Evolutionary conservation across 2,797 vertebrate genomes (phyloP).

Genomic region (Tapirus indicus): DNA sequence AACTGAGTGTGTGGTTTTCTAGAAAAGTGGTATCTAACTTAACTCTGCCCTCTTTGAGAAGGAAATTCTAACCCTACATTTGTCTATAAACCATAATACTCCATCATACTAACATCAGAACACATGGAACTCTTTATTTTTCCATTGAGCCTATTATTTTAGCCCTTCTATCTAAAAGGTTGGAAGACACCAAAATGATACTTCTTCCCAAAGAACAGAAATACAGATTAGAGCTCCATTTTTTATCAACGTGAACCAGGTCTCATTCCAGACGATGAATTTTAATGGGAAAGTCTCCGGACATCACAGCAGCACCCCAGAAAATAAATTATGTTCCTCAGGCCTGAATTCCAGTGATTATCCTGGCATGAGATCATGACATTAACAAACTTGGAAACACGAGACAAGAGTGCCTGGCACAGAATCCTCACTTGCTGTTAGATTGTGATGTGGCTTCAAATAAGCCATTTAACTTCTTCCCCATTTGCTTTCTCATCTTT

Average conservation of each 20-base stretch:
- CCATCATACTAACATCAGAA: neutral
- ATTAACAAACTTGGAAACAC: conserved; percentile 42
- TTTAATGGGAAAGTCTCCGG: neutral
- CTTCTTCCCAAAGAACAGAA: conserved; percentile 42
- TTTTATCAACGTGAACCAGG: neutral
- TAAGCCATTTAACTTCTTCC: conserved; percentile 71
- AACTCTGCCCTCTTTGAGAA: neutral
- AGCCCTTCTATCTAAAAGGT: neutral
- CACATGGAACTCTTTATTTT: neutral
- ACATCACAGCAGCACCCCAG: neutral
- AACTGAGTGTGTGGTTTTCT: neutral
- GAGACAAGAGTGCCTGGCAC: neutral
- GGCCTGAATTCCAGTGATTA: neutral
- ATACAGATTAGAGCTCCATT: neutral
- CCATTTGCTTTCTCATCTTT: conserved; percentile 69
- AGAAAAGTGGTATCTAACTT: neutral
- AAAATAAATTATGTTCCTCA: conserved; percentile 22
- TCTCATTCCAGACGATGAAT: neutral
- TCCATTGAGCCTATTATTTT: neutral
- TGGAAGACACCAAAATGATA: neutral
- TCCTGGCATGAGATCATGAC: neutral
- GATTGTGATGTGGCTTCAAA: conserved; percentile 58
- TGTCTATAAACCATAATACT: neutral
- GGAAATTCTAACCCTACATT: neutral
- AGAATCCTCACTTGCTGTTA: neutral